Conservation (phyloP, 2,113 vertebrate species). For the Phylloscopus trochilus region DNA sequence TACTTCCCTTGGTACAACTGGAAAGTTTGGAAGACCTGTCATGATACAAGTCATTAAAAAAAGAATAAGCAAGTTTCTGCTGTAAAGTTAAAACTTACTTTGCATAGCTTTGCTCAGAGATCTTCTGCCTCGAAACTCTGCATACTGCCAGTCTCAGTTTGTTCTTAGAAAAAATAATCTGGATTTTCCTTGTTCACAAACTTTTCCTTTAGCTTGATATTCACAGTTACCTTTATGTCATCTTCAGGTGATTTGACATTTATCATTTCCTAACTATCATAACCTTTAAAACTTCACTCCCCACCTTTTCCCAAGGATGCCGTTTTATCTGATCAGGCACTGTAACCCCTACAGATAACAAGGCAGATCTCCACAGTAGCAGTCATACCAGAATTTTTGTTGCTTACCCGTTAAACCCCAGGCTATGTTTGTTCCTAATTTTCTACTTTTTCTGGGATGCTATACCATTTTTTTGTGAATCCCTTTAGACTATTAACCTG, state of each 20-base stretch:
- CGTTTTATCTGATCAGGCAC: background rate
- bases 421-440: background rate
- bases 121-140: background rate
- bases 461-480: background rate
- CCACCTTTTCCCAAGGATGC: background rate
- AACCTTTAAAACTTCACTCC: background rate
- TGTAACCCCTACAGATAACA: background rate
- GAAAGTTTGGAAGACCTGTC: background rate
- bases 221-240: slow-evolving; percentile 15
- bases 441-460: background rate
- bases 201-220: background rate
- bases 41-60: background rate
- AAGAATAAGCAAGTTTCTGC: background rate
- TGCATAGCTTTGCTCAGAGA: background rate
- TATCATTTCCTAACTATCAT: background rate
- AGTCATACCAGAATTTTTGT: background rate
- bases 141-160: background rate
- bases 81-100: background rate
- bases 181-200: background rate
- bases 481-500: background rate
- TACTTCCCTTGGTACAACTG: background rate
- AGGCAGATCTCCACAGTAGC: background rate
- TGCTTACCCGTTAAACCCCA: background rate
- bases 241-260: background rate
- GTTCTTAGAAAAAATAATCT: background rate